Evolutionary conservation across 2,797 vertebrate species (phyloP).

Genomic region (Eupleurogrammus muticus): DNA sequence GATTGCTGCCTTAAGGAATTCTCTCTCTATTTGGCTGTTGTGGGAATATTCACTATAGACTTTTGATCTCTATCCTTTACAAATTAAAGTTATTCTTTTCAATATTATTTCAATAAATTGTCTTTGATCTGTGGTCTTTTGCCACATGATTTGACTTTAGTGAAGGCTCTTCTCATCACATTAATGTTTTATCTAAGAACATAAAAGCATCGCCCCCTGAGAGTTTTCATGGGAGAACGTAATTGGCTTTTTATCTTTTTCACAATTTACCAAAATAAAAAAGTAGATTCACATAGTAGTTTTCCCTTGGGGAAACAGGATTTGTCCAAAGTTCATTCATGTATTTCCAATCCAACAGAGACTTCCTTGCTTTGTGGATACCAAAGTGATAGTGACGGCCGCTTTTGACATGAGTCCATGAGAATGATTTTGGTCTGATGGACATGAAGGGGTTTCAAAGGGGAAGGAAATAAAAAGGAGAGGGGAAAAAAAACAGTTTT

Average conservation of each 20-base stretch:
- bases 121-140: slow-evolving; percentile 17
- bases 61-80: neutral
- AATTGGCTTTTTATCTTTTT: slow-evolving; percentile 19
- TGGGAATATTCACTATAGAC: neutral
- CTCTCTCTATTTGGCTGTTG: slow-evolving; percentile 31
- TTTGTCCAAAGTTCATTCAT: slow-evolving; percentile 54
- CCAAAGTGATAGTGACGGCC: slow-evolving; percentile 54
- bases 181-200: slow-evolving; percentile 24
- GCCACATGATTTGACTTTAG: slow-evolving; percentile 8
- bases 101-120: slow-evolving; percentile 1
- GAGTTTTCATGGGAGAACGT: slow-evolving; percentile 21
- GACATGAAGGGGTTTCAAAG: slow-evolving; percentile 56
- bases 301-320: slow-evolving; percentile 9
- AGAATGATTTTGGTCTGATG: slow-evolving; percentile 55
- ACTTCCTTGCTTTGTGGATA: slow-evolving; percentile 35
- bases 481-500: slow-evolving; percentile 46
- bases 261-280: slow-evolving; percentile 49
- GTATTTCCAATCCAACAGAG: slow-evolving; percentile 34
- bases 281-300: slow-evolving; percentile 29
- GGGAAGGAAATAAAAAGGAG: slow-evolving; percentile 62
- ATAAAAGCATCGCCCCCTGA: slow-evolving; percentile 38
- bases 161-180: slow-evolving; percentile 20
- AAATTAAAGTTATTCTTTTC: neutral
- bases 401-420: slow-evolving; percentile 48
- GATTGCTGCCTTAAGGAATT: neutral